Evolutionary conservation across 2,113 vertebrate genomes (phyloP), one percentile per base, ranked within the genome.

Genomic region (Myiozetetes cayanensis): DNA sequence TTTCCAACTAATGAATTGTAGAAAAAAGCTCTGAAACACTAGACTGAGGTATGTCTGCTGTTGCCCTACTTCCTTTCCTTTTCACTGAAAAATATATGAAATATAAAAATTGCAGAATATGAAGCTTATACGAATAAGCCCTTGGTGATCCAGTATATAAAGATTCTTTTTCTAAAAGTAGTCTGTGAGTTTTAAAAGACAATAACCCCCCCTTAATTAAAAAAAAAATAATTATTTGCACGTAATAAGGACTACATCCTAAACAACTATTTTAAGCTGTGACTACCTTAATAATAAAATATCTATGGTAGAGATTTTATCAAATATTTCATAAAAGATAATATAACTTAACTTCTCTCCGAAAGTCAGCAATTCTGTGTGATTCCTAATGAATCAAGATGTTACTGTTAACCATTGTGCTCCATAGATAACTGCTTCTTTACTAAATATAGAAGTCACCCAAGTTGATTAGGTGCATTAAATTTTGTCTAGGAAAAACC

Each of bases 121-220:
- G 44, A 70, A n/a, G 21, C 9, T 87, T 17, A 33, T 39, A 35
- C 44, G 9, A 62, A 49, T 7, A 67, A 65, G 2, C 3, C 15
- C 14, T 50, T 5, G 0, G 10, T 70, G 21, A 63, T n/a, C 28
- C 59, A 9, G 3, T 9, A 47, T 66, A 30, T 61, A 28, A 56
- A 56, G 6, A 4, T 81, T 87, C 49, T 43, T 81, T 80, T 74
- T 35, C 9, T 14, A 39, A 30, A 74, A 39, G 3, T 39, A 65
- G 33, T 39, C 12, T 44, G 13, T 20, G 14, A 63, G 7, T 56
- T 90, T 87, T 49, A 43, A 66, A 87, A 43, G 28, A 76, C 4
- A 50, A 53, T 7, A 0, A 56, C 58, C 12, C 2, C 0, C 3
- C 6, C 9, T 25, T n/a, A 59, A 10, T 39, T 37, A 20, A 31